Percentiles rank a stretch among this genome's conserved stretches.
Evolutionary conservation across 2,113 vertebrate species (phyloP).

Genomic region (Ceratotherium simum): DNA sequence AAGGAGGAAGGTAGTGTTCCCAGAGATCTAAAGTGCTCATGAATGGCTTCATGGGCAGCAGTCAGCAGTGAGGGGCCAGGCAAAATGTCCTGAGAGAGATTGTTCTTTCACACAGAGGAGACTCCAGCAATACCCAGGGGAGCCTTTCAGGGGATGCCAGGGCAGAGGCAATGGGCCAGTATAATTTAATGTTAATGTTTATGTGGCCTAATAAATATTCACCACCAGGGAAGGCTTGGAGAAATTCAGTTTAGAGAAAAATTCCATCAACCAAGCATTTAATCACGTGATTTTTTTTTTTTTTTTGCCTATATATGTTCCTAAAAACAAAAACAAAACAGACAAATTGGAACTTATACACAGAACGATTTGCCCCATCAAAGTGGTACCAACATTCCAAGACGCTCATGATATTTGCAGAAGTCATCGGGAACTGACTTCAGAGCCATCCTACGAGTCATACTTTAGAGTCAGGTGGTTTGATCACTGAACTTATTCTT

Average conservation of each 20-base stretch:
- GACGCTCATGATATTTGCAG: neutral
- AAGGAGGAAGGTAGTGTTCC: neutral
- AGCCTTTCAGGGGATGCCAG: neutral
- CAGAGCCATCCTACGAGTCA: constrained; percentile 24
- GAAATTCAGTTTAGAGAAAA: constrained; percentile 35
- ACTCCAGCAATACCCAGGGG: neutral
- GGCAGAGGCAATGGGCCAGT: neutral
- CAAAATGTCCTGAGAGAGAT: neutral
- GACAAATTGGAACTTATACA: neutral
- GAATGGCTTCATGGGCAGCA: neutral
- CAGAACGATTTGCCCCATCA: neutral
- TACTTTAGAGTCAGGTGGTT: neutral
- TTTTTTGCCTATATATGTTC: neutral
- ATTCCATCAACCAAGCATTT: neutral
- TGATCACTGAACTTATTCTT: constrained; percentile 30
- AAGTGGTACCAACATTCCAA: neutral
- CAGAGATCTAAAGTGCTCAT: neutral
- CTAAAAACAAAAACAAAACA: constrained; percentile 18
- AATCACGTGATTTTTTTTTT: neutral
- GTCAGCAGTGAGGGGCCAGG: neutral
- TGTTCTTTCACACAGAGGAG: neutral
- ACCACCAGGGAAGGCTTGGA: neutral
- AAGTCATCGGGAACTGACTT: neutral
- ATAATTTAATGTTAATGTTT: neutral
- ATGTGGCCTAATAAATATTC: neutral